Conservation (phyloP, 2,113 vertebrate genomes). For the Orcinus orca region DNA sequence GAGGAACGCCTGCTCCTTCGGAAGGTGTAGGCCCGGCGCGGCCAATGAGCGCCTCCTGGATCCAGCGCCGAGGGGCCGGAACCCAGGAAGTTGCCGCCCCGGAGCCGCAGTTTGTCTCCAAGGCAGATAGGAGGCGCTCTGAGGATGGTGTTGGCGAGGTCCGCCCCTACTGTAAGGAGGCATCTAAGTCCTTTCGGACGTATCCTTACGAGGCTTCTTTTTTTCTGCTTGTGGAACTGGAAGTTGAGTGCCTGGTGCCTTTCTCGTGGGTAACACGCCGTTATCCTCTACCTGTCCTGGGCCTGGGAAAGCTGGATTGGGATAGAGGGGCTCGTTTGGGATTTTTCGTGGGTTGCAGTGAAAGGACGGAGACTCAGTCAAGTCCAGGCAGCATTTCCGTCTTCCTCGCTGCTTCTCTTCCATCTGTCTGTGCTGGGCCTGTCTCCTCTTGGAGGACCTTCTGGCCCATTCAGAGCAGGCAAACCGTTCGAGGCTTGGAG, state of each 20-base stretch:
- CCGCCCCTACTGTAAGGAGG: background rate
- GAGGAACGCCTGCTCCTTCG: background rate
- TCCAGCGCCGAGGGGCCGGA: slow-evolving; percentile 1
- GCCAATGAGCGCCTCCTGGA: slow-evolving; percentile 68
- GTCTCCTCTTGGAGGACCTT: background rate
- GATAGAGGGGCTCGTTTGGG: background rate
- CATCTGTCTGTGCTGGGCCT: background rate
- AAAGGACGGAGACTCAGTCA: background rate
- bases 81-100: slow-evolving; percentile 63
- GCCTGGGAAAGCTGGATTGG: background rate
- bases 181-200: background rate
- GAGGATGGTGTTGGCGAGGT: slow-evolving; percentile 47
- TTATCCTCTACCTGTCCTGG: background rate
- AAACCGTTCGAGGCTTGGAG: background rate
- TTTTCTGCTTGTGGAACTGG: background rate
- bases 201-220: background rate
- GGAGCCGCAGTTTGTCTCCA: background rate
- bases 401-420: background rate
- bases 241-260: background rate
- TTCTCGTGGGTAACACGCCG: background rate
- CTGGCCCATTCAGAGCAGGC: background rate
- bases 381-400: background rate
- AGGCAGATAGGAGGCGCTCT: slow-evolving; percentile 66
- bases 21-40: slow-evolving; percentile 61
- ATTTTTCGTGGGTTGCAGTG: background rate